Conservation (phyloP, 2,888 invertebrate species). For the Diarsia mendica region DNA sequence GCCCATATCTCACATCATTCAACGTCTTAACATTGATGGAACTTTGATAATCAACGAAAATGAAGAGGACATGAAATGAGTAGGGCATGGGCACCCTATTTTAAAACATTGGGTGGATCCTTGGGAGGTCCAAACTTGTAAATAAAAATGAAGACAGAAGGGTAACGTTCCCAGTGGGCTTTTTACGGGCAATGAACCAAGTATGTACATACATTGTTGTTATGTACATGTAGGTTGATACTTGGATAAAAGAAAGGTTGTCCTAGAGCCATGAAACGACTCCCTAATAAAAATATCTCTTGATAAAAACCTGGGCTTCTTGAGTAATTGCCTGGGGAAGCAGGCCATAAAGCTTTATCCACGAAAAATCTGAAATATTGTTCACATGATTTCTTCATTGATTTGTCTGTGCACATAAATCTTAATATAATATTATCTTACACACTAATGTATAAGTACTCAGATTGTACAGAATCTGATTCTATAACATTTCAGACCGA, state of each 20-base stretch:
- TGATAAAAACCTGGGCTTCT: not conserved
- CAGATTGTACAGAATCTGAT: no score
- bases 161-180: conserved; percentile 53
- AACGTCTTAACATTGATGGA: no score
- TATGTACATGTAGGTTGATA: not conserved
- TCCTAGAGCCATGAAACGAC: not conserved
- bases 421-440: no score
- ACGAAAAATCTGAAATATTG: not conserved
- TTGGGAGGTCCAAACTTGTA: conserved; percentile 63
- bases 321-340: not conserved
- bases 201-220: conserved; percentile 14
- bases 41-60: not conserved
- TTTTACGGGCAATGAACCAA: conserved; percentile 32
- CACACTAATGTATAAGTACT: no score
- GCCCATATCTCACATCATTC: no score
- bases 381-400: not conserved
- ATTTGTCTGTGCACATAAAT: no score
- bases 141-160: conserved; percentile 48
- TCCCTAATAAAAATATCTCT: not conserved
- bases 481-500: no score
- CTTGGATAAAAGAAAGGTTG: not conserved
- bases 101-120: conserved; percentile 33
- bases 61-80: not conserved
- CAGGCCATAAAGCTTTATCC: no score
- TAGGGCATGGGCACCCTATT: conserved; percentile 48